These are phyloP conservation scores for Frankliniella fusca DNA, from an alignment of 2,888 invertebrate genomes.

Conservation along the genomic window DNA sequence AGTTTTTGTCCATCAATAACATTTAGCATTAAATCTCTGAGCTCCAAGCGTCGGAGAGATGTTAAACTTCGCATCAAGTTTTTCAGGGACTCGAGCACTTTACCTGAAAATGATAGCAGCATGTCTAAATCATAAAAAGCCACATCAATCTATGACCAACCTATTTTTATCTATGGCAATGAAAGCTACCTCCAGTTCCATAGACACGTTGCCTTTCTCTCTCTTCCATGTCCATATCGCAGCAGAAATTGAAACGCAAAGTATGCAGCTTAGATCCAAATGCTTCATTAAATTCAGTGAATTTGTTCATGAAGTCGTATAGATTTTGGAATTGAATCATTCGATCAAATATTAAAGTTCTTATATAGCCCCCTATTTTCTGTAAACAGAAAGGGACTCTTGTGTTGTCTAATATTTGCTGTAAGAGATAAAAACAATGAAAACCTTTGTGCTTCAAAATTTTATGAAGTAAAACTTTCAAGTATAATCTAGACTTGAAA, in stretches of 20 bases:
- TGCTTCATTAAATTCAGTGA: conserved; percentile 66
- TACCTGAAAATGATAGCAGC: conserved; percentile 46
- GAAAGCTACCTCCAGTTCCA: conserved; percentile 64
- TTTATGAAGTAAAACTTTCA: background rate
- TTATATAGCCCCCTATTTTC: conserved; percentile 62
- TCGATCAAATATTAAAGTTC: conserved; percentile 64
- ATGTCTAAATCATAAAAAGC: background rate
- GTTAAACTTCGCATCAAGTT: conserved; percentile 63
- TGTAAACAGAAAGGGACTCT: conserved; percentile 66
- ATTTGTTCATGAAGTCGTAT: conserved; percentile 76
- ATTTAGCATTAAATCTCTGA: conserved; percentile 71
- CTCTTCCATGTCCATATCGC: conserved; percentile 64
- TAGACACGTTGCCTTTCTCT: conserved; percentile 61
- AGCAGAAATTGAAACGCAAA: conserved; percentile 68
- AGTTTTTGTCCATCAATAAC: conserved; percentile 65
- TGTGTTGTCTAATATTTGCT: conserved; percentile 69
- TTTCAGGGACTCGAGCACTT: conserved; percentile 61
- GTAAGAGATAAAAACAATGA: conserved; percentile 44
- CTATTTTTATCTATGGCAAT: background rate
- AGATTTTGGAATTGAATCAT: conserved; percentile 75
- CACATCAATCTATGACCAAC: background rate
- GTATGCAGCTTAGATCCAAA: conserved; percentile 57
- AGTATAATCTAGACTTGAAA: background rate
- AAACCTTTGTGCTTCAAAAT: background rate
- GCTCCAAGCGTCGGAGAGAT: conserved; percentile 57